Base-by-base conservation (phyloP, 1,140 invertebrate species). In the Calephelis nemesis region DNA sequence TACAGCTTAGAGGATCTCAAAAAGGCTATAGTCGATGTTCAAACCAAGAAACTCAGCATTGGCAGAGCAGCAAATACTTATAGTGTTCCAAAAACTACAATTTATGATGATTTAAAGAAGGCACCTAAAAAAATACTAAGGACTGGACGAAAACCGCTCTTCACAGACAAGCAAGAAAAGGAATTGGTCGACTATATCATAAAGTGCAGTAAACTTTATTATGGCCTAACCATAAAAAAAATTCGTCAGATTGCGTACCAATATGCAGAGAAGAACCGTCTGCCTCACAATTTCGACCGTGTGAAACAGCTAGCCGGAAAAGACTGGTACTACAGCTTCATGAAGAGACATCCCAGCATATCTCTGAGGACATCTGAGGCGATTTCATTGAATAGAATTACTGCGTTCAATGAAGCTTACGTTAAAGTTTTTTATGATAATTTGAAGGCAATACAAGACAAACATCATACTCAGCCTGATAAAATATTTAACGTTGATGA, bases 141-240 rank as follows among this genome's bases (percentile, higher is more conserved):
- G 42, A 7, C 42, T 45, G 42, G 42, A 45, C 42, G 42, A 45
- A 45, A 45, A 9, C 42, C 42, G 6, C 1, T 45, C 6, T 45
- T 45, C 5, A 71, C 45, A 64, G 50, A 67, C 73, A 42, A 71
- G 12, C 70, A 74, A 30, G 73, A 74, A 69, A 50, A 49, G 67
- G 12, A 74, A 74, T 52, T 71, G 12, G 68, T 70, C 0, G 58
- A 75, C 63, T 73, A 75, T 70, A 70, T 75, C 9, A 75, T 70
- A 66, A 73, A 75, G 47, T 73, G 71, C 58, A 75, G 70, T 70
- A 70, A 75, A 70, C 74, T 70, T 0, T 75, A 65, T 72, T 72
- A 72, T 54, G 70, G 73, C 65, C 62, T 74, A 72, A 72, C 70
- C 64, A 70, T 75, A 45, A 70, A 73, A 71, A n/a, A 71, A 71